Conservation (phyloP, 2,888 invertebrate genomes). For the Epinotia demarniana region DNA sequence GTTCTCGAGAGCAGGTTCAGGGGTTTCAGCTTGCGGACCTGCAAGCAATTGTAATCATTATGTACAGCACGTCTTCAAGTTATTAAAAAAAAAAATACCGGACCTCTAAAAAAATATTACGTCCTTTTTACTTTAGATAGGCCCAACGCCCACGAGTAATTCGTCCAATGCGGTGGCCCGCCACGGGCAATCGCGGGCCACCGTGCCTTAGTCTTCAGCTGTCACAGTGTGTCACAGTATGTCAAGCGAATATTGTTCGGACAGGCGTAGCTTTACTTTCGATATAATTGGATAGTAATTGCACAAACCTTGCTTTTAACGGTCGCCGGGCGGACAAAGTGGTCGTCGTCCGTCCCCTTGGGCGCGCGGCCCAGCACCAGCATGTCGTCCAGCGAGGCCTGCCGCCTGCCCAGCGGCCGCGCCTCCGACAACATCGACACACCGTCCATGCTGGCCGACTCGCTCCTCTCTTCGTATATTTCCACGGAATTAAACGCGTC, state of each 20-base stretch:
- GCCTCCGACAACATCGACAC: slow-evolving; percentile 83
- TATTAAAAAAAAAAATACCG: too few relatives aligned
- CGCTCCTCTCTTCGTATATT: slow-evolving; percentile 80
- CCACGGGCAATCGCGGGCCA: too few relatives aligned
- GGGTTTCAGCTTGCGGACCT: slow-evolving; percentile 75
- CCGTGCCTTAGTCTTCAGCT: too few relatives aligned
- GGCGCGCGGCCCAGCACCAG: slow-evolving; percentile 75
- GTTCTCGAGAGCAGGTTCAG: slow-evolving; percentile 72
- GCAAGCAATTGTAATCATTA: slow-evolving; percentile 12
- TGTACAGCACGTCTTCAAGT: too few relatives aligned
- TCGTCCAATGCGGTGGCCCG: too few relatives aligned
- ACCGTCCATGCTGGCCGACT: slow-evolving; percentile 80
- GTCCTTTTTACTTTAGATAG: too few relatives aligned
- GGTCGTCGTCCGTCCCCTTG: slow-evolving; percentile 67
- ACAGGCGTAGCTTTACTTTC: too few relatives aligned
- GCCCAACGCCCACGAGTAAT: too few relatives aligned
- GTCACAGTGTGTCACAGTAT: too few relatives aligned
- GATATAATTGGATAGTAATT: too few relatives aligned
- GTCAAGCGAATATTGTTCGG: too few relatives aligned
- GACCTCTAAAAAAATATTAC: too few relatives aligned
- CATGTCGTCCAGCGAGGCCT: slow-evolving; percentile 85
- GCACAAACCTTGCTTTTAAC: slow-evolving; percentile 73
- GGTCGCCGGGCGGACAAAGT: slow-evolving; percentile 76
- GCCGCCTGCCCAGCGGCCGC: slow-evolving; percentile 67
- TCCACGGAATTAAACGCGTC: slow-evolving; percentile 77